Percentiles rank a stretch among this genome's conserved stretches.
Evolutionary conservation across 1,140 invertebrate species (phyloP).

Genomic region (Saxidomus purpurata): DNA sequence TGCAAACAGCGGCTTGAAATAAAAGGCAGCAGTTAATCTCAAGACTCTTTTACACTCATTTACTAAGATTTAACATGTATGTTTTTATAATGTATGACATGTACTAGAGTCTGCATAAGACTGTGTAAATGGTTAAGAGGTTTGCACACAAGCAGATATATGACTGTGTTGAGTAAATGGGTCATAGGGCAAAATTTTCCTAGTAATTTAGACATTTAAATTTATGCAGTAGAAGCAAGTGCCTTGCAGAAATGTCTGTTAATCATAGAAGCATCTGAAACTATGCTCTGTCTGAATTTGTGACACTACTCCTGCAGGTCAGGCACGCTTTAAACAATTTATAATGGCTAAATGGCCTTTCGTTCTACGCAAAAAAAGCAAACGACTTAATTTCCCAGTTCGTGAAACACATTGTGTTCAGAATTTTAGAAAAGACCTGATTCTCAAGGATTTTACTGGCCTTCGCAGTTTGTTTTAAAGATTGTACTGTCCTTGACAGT

Average conservation of each 20-base stretch:
- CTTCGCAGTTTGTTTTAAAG: no score
- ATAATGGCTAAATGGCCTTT: no score
- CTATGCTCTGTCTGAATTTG: not conserved
- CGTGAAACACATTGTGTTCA: no score
- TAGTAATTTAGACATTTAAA: no score
- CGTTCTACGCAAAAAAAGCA: no score
- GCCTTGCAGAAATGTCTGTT: not conserved
- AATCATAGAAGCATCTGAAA: not conserved
- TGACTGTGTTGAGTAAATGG: not conserved
- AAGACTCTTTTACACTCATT: not conserved
- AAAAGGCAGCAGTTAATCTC: conserved; percentile 26
- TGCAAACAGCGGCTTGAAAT: not conserved
- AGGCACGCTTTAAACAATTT: not conserved
- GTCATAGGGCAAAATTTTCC: not conserved
- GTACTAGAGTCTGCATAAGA: not conserved
- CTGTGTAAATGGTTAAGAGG: not conserved
- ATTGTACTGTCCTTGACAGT: no score
- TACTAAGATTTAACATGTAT: not conserved
- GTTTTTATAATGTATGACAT: not conserved
- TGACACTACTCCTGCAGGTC: not conserved
- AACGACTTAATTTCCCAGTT: no score
- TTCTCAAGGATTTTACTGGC: no score
- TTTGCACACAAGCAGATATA: not conserved
- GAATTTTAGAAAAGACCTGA: no score
- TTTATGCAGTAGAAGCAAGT: no score